Conservation (phyloP, 2,888 invertebrate species). For the Hofmannophila pseudospretella region DNA sequence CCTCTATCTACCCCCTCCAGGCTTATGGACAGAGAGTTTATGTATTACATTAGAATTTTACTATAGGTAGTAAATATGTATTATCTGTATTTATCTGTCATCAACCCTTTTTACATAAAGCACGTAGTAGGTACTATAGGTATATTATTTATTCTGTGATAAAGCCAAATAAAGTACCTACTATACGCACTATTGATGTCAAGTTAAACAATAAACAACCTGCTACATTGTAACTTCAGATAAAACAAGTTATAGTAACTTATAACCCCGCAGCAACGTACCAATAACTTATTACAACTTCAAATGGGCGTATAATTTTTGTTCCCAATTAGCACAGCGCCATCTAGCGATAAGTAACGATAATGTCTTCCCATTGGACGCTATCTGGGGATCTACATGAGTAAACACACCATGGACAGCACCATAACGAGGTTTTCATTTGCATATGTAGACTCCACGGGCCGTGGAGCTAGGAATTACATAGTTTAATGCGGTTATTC, state of each 20-base stretch:
- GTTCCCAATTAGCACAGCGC: slow-evolving; percentile 25
- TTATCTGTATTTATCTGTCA: too few relatives aligned
- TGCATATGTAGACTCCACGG: slow-evolving; percentile 1
- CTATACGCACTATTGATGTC: too few relatives aligned
- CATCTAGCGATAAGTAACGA: slow-evolving; percentile 18
- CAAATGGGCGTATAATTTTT: slow-evolving; percentile 19
- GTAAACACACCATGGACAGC: slow-evolving; percentile 27
- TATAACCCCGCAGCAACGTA: not conserved
- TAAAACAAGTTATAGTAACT: not conserved
- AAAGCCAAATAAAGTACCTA: too few relatives aligned
- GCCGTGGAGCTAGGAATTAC: not conserved
- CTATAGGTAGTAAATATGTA: too few relatives aligned
- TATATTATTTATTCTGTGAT: too few relatives aligned
- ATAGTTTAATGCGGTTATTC: too few relatives aligned
- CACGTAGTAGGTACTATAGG: too few relatives aligned
- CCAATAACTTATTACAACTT: not conserved
- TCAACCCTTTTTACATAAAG: too few relatives aligned
- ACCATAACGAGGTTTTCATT: slow-evolving; percentile 8
- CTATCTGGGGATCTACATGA: slow-evolving; percentile 34
- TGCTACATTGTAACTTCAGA: not conserved
- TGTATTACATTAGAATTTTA: too few relatives aligned
- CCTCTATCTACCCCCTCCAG: too few relatives aligned
- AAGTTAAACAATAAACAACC: not conserved
- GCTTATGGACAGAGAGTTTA: too few relatives aligned
- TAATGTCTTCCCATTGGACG: slow-evolving; percentile 16